These are phyloP conservation scores for Phymorhynchus buccinoides DNA, from an alignment of 1,140 invertebrate species.

Conservation along the genomic window DNA sequence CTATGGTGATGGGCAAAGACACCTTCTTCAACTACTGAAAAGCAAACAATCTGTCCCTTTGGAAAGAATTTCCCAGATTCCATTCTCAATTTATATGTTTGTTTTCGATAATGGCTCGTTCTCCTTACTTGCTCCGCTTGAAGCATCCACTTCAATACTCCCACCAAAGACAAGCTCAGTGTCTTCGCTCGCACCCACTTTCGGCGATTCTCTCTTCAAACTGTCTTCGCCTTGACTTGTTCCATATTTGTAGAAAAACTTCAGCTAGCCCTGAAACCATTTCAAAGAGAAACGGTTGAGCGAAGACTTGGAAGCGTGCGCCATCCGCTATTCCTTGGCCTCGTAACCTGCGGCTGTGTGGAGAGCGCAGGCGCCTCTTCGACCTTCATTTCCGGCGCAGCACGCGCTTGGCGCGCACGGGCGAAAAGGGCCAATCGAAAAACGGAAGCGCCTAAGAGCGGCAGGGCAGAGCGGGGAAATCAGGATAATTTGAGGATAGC, in stretches of 20 bases:
- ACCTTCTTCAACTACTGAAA: not conserved
- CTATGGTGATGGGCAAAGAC: not conserved
- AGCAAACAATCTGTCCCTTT: not conserved
- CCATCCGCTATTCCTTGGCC: not conserved
- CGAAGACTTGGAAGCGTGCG: not conserved
- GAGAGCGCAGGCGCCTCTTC: conserved; percentile 32
- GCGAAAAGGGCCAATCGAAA: conserved; percentile 38
- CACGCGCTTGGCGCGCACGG: conserved; percentile 31
- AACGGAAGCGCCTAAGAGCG: conserved; percentile 36
- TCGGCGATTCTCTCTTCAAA: conserved; percentile 11
- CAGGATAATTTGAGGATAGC: conserved; percentile 39
- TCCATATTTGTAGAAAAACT: conserved; percentile 29
- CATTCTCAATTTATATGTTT: not conserved
- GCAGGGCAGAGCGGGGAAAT: conserved; percentile 34
- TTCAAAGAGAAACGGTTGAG: not conserved
- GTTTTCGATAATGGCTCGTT: not conserved
- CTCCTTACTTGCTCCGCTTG: not conserved
- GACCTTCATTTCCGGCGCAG: conserved; percentile 39
- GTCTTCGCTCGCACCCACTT: not conserved
- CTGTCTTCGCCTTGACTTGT: conserved; percentile 18
- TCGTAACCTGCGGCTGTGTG: conserved; percentile 23
- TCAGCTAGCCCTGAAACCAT: conserved; percentile 4
- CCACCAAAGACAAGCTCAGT: too few species aligned
- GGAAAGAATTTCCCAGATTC: not conserved
- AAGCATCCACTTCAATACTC: conserved; percentile 1